Percentiles rank a stretch among this genome's conserved stretches.
These are phyloP conservation scores for Tanaodytes sp. DNA, from an alignment of 2,888 invertebrate species.

Conservation along the genomic window DNA sequence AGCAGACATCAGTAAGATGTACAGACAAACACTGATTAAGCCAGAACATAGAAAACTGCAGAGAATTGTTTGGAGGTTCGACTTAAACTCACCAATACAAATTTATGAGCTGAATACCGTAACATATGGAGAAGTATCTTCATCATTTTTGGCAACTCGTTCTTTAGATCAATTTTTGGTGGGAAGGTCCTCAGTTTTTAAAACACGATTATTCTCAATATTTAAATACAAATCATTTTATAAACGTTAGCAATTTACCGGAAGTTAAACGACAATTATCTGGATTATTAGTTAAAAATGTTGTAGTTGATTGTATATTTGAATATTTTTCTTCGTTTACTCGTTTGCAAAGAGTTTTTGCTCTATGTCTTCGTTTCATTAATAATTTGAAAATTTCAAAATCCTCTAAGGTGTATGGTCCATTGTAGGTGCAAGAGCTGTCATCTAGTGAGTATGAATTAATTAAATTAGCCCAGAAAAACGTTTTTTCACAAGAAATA, in stretches of 20 bases:
- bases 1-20: slow-evolving; percentile 57
- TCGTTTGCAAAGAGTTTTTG: no score
- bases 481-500: no score
- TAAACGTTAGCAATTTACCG: background rate
- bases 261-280: background rate
- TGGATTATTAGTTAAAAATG: background rate
- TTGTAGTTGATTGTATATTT: background rate
- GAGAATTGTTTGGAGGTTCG: slow-evolving; percentile 59
- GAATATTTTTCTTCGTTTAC: no score
- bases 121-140: slow-evolving; percentile 25
- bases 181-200: slow-evolving; percentile 25
- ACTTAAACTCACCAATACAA: slow-evolving; percentile 22
- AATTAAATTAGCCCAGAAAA: no score
- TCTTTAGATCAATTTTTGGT: slow-evolving; percentile 16
- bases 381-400: no score
- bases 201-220: slow-evolving; percentile 1
- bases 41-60: slow-evolving; percentile 52
- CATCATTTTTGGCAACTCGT: slow-evolving; percentile 32
- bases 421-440: no score
- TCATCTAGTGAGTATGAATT: no score
- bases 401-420: no score
- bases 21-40: slow-evolving; percentile 43
- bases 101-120: slow-evolving; percentile 23
- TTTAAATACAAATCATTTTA: slow-evolving; percentile 8
- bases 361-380: no score